Evolutionary conservation across 2,797 vertebrate species (phyloP).

Genomic region (Oreochromis grahami): DNA sequence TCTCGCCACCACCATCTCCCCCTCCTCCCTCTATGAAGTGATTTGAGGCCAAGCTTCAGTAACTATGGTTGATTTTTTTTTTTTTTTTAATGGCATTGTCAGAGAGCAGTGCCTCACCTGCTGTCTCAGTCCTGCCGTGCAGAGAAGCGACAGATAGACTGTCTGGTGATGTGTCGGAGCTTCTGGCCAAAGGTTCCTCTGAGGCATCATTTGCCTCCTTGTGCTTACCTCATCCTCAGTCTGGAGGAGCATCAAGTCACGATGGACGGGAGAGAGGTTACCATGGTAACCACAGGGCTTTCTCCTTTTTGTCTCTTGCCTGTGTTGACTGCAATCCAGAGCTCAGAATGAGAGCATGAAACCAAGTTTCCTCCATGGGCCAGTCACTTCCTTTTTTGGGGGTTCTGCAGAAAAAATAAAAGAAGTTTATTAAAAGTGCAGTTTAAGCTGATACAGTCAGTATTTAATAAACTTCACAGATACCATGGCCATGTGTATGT

Average conservation of each 20-base stretch:
- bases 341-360: slow-evolving; percentile 34
- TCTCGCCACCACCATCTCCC: background rate
- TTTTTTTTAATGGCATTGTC: background rate
- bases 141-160: background rate
- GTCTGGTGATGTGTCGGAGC: slow-evolving; percentile 4
- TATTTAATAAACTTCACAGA: background rate
- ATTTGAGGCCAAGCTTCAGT: slow-evolving; percentile 1
- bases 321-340: slow-evolving; percentile 47
- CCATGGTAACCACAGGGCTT: slow-evolving; percentile 62
- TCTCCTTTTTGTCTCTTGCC: slow-evolving; percentile 30
- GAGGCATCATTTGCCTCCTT: slow-evolving; percentile 17
- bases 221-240: slow-evolving; percentile 45
- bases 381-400: background rate
- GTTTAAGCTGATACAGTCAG: background rate
- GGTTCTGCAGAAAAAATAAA: background rate
- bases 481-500: background rate
- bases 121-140: background rate
- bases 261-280: slow-evolving; percentile 52
- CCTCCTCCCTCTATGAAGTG: background rate
- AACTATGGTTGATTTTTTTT: background rate
- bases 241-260: slow-evolving; percentile 58
- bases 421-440: background rate
- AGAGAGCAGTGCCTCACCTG: background rate
- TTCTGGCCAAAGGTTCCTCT: slow-evolving; percentile 27
- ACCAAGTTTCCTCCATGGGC: slow-evolving; percentile 16